A percentile compares a stretch with the other conserved stretches of the same genome.
These are phyloP conservation scores for Anolis sagrei DNA, from an alignment of 2,113 vertebrate species.

Conservation along the genomic window DNA sequence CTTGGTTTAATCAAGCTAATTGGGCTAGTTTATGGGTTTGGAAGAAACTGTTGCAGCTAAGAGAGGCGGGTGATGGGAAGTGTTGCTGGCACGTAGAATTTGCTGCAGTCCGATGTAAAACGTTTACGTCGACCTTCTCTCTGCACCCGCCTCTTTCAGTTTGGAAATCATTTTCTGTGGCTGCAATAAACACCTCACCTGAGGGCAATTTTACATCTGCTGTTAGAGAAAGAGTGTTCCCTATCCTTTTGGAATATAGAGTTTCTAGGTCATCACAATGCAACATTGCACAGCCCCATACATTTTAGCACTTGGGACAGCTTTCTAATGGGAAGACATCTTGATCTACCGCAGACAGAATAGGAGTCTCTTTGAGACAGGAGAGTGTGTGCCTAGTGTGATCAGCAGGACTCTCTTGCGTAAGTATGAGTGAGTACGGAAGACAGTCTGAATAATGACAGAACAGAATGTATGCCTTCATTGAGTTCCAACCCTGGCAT, in stretches of 20 bases:
- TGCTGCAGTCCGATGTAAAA: slow-evolving; percentile 47
- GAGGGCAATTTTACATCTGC: slow-evolving; percentile 37
- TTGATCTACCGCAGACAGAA: background rate
- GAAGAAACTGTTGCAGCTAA: slow-evolving; percentile 54
- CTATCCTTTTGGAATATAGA: background rate
- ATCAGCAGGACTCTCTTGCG: background rate
- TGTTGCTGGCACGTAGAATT: slow-evolving; percentile 10
- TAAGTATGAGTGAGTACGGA: background rate
- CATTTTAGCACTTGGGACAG: slow-evolving; percentile 45
- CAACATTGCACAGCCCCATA: fast-evolving
- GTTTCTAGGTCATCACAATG: background rate
- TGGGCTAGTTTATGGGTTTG: slow-evolving; percentile 52
- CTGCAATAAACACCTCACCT: background rate
- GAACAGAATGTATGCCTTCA: background rate
- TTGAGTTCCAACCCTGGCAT: background rate
- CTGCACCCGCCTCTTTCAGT: background rate
- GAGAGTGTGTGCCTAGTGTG: background rate
- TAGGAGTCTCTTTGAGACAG: too few relatives aligned
- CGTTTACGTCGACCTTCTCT: background rate
- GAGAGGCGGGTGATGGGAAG: background rate
- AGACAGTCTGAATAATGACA: background rate
- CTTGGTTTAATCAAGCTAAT: slow-evolving; percentile 68
- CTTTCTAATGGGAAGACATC: background rate
- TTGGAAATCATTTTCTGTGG: slow-evolving; percentile 1
- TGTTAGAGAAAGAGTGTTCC: fast-evolving